phyloP scores from a whole-genome alignment of 2,797 vertebrate species.

The Lacerta viridis region DNA sequence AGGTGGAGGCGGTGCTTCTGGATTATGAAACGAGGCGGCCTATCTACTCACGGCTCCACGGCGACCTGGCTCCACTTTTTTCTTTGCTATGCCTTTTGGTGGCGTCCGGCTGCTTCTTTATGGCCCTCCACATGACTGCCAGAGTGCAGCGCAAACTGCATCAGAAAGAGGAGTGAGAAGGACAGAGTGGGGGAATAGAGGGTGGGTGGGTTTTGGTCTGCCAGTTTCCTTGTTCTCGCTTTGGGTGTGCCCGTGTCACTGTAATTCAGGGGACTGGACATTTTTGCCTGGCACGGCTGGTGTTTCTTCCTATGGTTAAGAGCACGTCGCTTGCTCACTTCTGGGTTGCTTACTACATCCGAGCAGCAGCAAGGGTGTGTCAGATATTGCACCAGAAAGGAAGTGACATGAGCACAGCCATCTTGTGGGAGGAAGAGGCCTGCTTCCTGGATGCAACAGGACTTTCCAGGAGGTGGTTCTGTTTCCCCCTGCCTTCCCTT shows the following conservation, averaged over 20 bases:
- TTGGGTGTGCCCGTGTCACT: not conserved
- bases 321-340: not conserved
- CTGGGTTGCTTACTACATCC: not conserved
- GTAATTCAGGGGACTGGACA: not conserved
- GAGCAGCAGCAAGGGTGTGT: not conserved
- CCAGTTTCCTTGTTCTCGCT: not conserved
- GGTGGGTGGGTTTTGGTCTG: not conserved
- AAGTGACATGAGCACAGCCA: not conserved
- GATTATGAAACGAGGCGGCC: constrained; percentile 88
- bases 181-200: not conserved
- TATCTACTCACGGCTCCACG: constrained; percentile 89
- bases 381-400: not conserved
- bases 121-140: constrained; percentile 86
- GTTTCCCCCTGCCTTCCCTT: not conserved
- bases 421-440: not conserved
- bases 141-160: constrained; percentile 83
- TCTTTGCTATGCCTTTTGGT: constrained; percentile 90
- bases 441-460: not conserved
- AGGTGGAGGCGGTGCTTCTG: constrained; percentile 92
- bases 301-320: not conserved
- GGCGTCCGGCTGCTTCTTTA: constrained; percentile 88
- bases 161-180: constrained; percentile 80
- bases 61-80: constrained; percentile 87
- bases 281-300: not conserved
- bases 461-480: not conserved